Percentiles rank a stretch among this genome's conserved stretches.
Evolutionary conservation across 23 tunicate species (phyloP).

Genomic region (Trididemnum miniatum): DNA sequence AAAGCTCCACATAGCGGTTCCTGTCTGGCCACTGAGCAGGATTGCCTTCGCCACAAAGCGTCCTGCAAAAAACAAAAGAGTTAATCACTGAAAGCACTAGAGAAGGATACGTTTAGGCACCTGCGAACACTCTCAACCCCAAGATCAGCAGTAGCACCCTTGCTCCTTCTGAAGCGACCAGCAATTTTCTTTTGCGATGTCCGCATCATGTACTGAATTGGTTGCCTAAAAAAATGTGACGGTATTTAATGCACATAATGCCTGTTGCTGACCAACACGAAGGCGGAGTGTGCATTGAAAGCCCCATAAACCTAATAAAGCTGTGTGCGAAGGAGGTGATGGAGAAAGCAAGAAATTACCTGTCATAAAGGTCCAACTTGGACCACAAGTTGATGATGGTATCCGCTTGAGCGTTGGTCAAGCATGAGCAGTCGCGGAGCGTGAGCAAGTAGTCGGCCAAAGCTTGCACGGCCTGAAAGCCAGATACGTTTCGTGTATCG

Average conservation of each 20-base stretch:
- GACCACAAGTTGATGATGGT: not conserved
- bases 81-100: no score
- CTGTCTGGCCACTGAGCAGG: conserved; percentile 8
- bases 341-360: no score
- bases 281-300: no score
- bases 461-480: not conserved
- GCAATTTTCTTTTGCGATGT: not conserved
- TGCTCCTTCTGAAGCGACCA: not conserved
- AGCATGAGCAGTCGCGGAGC: not conserved
- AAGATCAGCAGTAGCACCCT: not conserved
- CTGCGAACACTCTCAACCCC: not conserved
- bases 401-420: not conserved
- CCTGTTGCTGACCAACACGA: no score
- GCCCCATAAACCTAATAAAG: no score
- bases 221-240: no score
- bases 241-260: no score
- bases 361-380: not conserved
- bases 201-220: not conserved
- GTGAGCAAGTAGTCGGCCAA: not conserved
- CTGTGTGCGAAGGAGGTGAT: no score
- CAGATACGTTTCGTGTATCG: not conserved
- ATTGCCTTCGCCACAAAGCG: not conserved
- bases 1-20: not conserved
- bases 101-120: no score
- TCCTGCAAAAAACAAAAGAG: no score